These are phyloP conservation scores for Ondatra zibethicus DNA, from an alignment of 2,113 vertebrate genomes.

Conservation along the genomic window DNA sequence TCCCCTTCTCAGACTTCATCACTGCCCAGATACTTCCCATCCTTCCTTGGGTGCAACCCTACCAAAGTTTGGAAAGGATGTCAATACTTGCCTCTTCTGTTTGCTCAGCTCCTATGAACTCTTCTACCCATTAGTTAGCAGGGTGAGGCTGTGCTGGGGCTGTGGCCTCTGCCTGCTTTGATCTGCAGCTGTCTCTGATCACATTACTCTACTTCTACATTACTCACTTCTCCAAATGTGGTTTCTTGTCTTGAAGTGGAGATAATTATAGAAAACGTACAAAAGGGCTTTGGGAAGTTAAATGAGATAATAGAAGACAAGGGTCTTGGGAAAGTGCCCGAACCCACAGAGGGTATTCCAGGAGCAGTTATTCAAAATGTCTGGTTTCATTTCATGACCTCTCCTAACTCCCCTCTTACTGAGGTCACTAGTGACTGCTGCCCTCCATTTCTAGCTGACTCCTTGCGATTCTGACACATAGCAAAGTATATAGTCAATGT, in stretches of 20 bases:
- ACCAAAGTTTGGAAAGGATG: not conserved
- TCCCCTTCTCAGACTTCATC: not conserved
- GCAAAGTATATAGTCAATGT: not conserved
- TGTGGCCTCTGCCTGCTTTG: not conserved
- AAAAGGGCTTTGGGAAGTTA: constrained; percentile 14
- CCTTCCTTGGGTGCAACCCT: not conserved
- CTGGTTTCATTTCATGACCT: not conserved
- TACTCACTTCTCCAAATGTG: not conserved
- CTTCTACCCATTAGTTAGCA: not conserved
- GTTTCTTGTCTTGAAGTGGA: constrained; percentile 42
- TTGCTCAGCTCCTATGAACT: not conserved
- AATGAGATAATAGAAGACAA: constrained; percentile 25
- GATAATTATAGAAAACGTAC: constrained; percentile 18
- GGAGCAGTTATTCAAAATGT: not conserved
- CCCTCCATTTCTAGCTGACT: not conserved
- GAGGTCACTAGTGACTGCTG: not conserved
- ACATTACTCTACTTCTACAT: not conserved
- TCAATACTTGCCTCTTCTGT: not conserved
- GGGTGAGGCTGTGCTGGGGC: not conserved
- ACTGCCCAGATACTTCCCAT: not conserved
- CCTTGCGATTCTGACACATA: not conserved
- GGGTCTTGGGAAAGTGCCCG: not conserved
- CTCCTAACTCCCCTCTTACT: not conserved
- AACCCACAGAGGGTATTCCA: not conserved
- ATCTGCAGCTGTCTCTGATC: not conserved